phyloP scores from a whole-genome alignment of 2,888 invertebrate genomes.

The Rhagonycha fulva region DNA sequence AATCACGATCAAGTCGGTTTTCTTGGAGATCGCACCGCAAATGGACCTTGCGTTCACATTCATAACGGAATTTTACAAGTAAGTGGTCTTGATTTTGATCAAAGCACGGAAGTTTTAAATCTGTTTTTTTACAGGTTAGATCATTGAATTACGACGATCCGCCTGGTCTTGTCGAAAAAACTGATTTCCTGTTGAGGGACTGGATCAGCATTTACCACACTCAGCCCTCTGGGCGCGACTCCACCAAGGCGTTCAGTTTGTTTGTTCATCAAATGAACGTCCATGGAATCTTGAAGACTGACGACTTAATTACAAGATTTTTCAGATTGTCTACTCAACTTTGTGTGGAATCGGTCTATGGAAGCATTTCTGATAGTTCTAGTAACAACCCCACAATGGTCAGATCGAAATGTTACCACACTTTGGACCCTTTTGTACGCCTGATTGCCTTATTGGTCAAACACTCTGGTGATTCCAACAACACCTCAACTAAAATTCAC shows the following conservation, averaged over 20 bases:
- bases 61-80: slow-evolving; percentile 91
- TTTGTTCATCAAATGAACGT: slow-evolving; percentile 97
- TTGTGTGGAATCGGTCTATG: slow-evolving; percentile 93
- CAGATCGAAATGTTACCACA: slow-evolving; percentile 92
- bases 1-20: slow-evolving; percentile 72
- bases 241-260: slow-evolving; percentile 87
- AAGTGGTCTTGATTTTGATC: slow-evolving; percentile 20
- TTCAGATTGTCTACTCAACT: slow-evolving; percentile 96
- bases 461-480: slow-evolving; percentile 86
- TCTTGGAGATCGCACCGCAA: slow-evolving; percentile 76
- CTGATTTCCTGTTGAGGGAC: slow-evolving; percentile 90
- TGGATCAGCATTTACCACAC: slow-evolving; percentile 93
- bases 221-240: slow-evolving; percentile 78
- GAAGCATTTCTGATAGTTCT: slow-evolving; percentile 48
- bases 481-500: slow-evolving; percentile 95
- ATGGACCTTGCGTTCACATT: slow-evolving; percentile 86
- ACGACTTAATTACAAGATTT: slow-evolving; percentile 95
- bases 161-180: slow-evolving; percentile 91
- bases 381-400: slow-evolving; percentile 54
- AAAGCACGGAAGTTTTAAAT: neutral
- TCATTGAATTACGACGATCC: slow-evolving; percentile 92
- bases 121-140: slow-evolving; percentile 65
- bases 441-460: slow-evolving; percentile 94
- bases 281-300: slow-evolving; percentile 94
- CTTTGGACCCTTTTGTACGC: slow-evolving; percentile 93